Base-by-base conservation (phyloP, 2,113 vertebrate species). In the Tachysurus fulvidraco region DNA sequence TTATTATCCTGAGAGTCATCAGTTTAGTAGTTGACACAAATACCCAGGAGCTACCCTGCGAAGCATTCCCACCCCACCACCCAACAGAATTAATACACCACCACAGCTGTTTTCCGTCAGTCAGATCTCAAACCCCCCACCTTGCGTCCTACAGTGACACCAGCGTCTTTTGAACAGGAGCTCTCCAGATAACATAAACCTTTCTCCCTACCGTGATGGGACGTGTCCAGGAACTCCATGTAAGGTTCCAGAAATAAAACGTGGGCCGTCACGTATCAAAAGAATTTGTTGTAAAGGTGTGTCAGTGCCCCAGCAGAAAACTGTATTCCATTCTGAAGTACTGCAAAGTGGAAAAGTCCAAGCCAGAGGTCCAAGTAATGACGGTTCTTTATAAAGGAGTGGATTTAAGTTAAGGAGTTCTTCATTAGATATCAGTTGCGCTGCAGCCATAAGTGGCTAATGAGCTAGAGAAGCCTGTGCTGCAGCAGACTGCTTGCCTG, bases 401-500 rank as follows among this genome's bases (percentile, higher is more conserved):
- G 80, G 90, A 86, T 93, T 88, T 91, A 89, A 94, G 90, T 93
- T 94, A 93, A 92, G 91, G 87, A 93, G 93, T 93, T 91, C 88
- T 88, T 94, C 90, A 91, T 93, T 93, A 90, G 91, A 92, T 90
- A 93, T 92, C 90, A 90, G 92, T 89, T 88, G 91, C 84, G 91
- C 93, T 93, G 93, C 93, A 93, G 92, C 93, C 92, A 86, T 91
- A 93, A 93, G 92, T 65, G 92, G 91, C 91, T 94, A 94, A 95
- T 93, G 94, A 94, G 94, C 93, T 92, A 92, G 90, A 92, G 91
- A 93, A 92, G 92, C 84, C 91, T 89, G 55, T 89, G 86, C 94
- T 94, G 95, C 94, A 92, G 93, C 94, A 93, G 85, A 81, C 67
- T 82, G 78, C 64, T 94, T 92, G 78, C 93, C 93, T 93, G 91